Percentiles rank a stretch among this genome's conserved stretches.
Evolutionary conservation across 1,140 invertebrate genomes (phyloP).

Genomic region (Drosophila repletoides): DNA sequence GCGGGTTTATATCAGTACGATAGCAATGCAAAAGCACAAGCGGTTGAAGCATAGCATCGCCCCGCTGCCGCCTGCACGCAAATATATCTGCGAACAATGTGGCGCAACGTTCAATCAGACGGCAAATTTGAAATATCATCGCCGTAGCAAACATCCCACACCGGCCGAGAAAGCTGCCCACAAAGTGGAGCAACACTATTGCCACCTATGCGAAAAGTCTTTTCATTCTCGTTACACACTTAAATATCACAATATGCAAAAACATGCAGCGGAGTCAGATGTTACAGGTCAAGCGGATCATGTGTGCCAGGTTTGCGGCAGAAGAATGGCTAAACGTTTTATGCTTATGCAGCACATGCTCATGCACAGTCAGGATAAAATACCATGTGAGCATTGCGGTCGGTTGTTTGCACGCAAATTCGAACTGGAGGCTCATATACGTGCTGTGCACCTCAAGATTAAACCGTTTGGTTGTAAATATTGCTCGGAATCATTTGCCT

Average conservation of each 20-base stretch:
- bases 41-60: constrained; percentile 57
- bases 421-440: constrained; percentile 74
- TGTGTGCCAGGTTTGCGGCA: constrained; percentile 72
- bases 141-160: constrained; percentile 73
- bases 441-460: constrained; percentile 78
- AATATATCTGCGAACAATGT: constrained; percentile 73
- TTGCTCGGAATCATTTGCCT: constrained; percentile 67
- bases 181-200: constrained; percentile 44
- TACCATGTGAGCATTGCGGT: constrained; percentile 78
- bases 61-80: not conserved
- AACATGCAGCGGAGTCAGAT: constrained; percentile 46
- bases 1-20: constrained; percentile 65
- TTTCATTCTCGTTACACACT: constrained; percentile 75
- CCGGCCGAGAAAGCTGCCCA: constrained; percentile 53
- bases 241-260: constrained; percentile 69
- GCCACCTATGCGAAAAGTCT: constrained; percentile 65
- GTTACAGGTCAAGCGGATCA: constrained; percentile 27
- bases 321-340: constrained; percentile 72
- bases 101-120: constrained; percentile 75
- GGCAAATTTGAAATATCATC: constrained; percentile 67
- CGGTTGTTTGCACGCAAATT: constrained; percentile 66
- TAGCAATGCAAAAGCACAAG: constrained; percentile 72
- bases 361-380: constrained; percentile 62
- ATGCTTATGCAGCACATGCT: constrained; percentile 80
- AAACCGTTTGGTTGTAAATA: constrained; percentile 70